phyloP scores from a whole-genome alignment of 2,797 vertebrate species.

The Pteronotus mesoamericanus region DNA sequence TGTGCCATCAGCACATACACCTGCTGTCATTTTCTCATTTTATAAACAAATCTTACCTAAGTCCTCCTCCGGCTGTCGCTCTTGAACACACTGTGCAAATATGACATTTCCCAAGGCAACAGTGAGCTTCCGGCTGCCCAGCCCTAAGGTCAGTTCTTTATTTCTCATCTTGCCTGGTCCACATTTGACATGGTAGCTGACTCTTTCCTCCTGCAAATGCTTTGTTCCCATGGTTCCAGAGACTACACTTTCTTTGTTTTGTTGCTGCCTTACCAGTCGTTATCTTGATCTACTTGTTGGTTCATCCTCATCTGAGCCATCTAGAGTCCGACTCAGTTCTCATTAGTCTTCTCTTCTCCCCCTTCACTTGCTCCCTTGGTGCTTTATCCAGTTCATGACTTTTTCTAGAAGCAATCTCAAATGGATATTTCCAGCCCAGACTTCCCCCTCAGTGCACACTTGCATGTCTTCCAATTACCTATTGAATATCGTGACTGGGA shows the following conservation, averaged over 20 bases:
- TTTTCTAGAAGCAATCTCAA: not conserved
- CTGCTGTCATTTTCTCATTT: not conserved
- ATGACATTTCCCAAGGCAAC: not conserved
- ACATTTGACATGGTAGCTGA: not conserved
- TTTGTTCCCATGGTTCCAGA: not conserved
- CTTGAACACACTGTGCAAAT: not conserved
- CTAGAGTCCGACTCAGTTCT: not conserved
- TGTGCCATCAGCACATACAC: not conserved
- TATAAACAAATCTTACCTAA: not conserved
- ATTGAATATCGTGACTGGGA: not conserved
- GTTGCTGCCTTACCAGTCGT: not conserved
- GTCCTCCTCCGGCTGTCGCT: not conserved
- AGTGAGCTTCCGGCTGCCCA: not conserved
- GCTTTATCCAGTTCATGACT: too few species aligned
- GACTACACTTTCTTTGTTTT: rapidly evolving
- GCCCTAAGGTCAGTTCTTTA: rapidly evolving
- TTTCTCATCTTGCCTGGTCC: not conserved
- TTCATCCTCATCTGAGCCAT: not conserved
- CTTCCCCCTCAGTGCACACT: not conserved
- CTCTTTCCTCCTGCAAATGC: not conserved
- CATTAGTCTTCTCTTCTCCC: not conserved
- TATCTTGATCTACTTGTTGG: too few species aligned
- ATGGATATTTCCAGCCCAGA: not conserved
- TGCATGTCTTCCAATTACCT: not conserved
- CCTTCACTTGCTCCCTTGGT: not conserved